A percentile compares a stretch with the other conserved stretches of the same genome.
phyloP scores from a whole-genome alignment of 2,113 vertebrate genomes.

The Malurus cyaneus region DNA sequence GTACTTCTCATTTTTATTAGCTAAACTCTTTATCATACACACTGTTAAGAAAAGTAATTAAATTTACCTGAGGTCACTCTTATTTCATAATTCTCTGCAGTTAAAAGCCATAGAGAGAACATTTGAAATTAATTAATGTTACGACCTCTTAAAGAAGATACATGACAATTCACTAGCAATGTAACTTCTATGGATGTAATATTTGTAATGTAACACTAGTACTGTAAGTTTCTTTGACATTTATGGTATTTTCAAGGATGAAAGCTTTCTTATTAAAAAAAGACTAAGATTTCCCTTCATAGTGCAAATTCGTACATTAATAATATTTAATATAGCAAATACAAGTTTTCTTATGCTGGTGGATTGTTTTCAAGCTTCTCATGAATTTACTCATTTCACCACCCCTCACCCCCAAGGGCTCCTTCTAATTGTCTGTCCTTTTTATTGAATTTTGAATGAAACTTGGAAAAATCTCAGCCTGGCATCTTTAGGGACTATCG shows the following conservation, averaged over 20 bases:
- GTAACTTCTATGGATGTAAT: background rate
- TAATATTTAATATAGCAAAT: background rate
- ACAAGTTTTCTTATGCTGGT: background rate
- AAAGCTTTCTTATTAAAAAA: background rate
- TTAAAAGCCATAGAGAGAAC: background rate
- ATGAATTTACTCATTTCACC: background rate
- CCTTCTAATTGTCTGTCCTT: background rate
- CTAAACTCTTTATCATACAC: background rate
- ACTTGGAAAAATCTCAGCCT: background rate
- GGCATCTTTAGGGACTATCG: background rate
- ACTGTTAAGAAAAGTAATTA: background rate
- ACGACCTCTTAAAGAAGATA: background rate
- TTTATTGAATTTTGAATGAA: background rate
- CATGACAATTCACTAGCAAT: background rate
- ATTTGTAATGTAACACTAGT: background rate
- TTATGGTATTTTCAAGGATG: background rate
- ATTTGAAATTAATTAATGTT: background rate
- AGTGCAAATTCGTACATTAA: background rate
- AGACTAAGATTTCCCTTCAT: background rate
- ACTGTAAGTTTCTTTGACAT: background rate
- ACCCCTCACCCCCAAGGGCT: accelerated
- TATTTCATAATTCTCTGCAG: background rate
- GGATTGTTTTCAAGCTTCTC: background rate
- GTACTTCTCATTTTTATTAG: background rate
- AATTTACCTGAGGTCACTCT: background rate